Percentiles rank a stretch among this genome's conserved stretches.
phyloP scores from a whole-genome alignment of 2,888 invertebrate species.

The Eupelmus urozonus region DNA sequence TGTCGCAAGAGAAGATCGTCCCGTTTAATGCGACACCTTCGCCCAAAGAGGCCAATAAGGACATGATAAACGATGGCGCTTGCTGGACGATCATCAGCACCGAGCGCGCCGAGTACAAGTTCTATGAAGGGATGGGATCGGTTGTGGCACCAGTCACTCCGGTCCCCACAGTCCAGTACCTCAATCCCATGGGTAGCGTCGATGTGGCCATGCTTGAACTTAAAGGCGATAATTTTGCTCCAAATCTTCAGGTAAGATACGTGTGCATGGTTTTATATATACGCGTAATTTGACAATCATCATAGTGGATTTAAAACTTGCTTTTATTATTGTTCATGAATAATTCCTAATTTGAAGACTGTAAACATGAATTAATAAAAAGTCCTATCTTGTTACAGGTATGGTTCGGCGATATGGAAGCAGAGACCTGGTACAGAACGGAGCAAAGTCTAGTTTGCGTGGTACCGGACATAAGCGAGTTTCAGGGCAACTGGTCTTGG shows the following conservation, averaged over 20 bases:
- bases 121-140: slow-evolving; percentile 99
- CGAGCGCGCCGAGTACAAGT: slow-evolving; percentile 99
- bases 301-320: too few relatives aligned
- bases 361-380: too few relatives aligned
- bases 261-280: too few relatives aligned
- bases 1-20: slow-evolving; percentile 98
- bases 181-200: slow-evolving; percentile 97
- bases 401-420: slow-evolving; percentile 99
- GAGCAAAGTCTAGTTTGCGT: slow-evolving; percentile 98
- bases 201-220: slow-evolving; percentile 98
- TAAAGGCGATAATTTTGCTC: slow-evolving; percentile 98
- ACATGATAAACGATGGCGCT: slow-evolving; percentile 99
- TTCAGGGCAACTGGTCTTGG: slow-evolving; percentile 97
- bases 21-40: slow-evolving; percentile 99
- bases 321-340: too few relatives aligned
- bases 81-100: slow-evolving; percentile 99
- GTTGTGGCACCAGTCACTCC: slow-evolving; percentile 97
- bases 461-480: slow-evolving; percentile 97
- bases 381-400: too few relatives aligned
- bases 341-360: too few relatives aligned
- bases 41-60: slow-evolving; percentile 97
- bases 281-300: too few relatives aligned
- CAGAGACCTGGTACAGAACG: slow-evolving; percentile 97
- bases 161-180: slow-evolving; percentile 95
- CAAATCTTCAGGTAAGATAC: too few relatives aligned